Evolutionary conservation across 2,888 invertebrate genomes (phyloP), one percentile per base, ranked within the genome.

Genomic region (Platycheirus albimanus): DNA sequence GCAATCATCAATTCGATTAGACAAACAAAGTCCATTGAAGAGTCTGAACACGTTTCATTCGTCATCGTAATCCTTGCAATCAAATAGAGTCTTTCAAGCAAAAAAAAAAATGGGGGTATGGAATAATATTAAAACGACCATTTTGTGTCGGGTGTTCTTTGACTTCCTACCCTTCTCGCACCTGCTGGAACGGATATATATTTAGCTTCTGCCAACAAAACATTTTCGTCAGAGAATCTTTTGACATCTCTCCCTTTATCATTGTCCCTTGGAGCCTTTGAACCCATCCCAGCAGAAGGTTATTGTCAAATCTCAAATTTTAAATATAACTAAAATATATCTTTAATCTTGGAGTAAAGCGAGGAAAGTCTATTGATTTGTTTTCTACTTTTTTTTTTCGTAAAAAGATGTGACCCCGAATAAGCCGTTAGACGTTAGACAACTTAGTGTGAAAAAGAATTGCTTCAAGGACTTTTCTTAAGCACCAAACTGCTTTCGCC

Each of bases 1-100:
- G 38, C 54, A 77, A 77, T 70, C 63, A 64, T 49, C 56, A 71
- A 77, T 70, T 71, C 77, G 54, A 70, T 56, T 70, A 41, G 61
- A 36, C 43, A 33, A 75, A 74, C 47, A 49, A 15, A 58, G 47
- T 24, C 64, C 10, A 41, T 61, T 66, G 20, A 24, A 56, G 11
- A 80, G 61, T 66, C 70, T 19, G 38, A 30, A 15, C 80, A 80
- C 75, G 80, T 70, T 36, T 47, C 11, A 70, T 61, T 66, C 75
- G 75, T 80, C 80, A 80, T 80, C 70, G 38, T 75, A 75, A 75
- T 80, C 75, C 64, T 66, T 70, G 70, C 75, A 75, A 64, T 80
- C 49, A 64, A 75, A 70, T 71, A 45, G 28, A 51, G 63, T 74
- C 45, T 45, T 30, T 45, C 45, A 13, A 1, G 5, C 1, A 13